Evolutionary conservation across 1,140 invertebrate genomes (phyloP).

Genomic region (Drosophila simulans): DNA sequence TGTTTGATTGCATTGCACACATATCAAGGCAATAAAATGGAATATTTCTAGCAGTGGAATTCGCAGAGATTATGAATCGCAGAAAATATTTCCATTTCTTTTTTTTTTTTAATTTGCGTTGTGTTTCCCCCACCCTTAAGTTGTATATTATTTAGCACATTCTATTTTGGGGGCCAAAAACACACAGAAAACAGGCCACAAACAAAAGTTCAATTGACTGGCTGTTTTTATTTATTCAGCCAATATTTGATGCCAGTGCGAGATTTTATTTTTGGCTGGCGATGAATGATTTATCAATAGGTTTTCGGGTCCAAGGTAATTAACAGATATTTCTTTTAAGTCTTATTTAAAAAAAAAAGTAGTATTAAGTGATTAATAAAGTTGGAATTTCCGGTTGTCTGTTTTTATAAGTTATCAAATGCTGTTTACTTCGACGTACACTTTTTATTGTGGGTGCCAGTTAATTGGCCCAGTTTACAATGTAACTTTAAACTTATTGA

Average conservation of each 20-base stretch:
- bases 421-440: not conserved
- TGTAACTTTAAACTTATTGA: not conserved
- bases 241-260: conserved; percentile 40
- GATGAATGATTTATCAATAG: conserved; percentile 28
- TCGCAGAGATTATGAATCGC: conserved; percentile 49
- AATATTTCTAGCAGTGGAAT: conserved; percentile 40
- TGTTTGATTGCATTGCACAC: conserved; percentile 29
- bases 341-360: not conserved
- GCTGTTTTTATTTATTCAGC: conserved; percentile 44
- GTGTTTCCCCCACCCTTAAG: conserved; percentile 3
- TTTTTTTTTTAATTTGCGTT: not conserved
- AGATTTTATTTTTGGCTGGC: conserved; percentile 18
- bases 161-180: conserved; percentile 57
- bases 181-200: conserved; percentile 33
- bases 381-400: not conserved
- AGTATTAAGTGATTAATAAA: not conserved
- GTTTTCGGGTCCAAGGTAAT: conserved; percentile 23
- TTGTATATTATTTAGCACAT: conserved; percentile 42
- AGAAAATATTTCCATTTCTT: conserved; percentile 51
- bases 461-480: conserved; percentile 2
- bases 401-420: not conserved
- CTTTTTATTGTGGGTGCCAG: not conserved
- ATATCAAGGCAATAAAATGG: conserved; percentile 43
- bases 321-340: not conserved
- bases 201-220: conserved; percentile 58